phyloP scores from a whole-genome alignment of 2,797 vertebrate genomes.

The Cuculus canorus region DNA sequence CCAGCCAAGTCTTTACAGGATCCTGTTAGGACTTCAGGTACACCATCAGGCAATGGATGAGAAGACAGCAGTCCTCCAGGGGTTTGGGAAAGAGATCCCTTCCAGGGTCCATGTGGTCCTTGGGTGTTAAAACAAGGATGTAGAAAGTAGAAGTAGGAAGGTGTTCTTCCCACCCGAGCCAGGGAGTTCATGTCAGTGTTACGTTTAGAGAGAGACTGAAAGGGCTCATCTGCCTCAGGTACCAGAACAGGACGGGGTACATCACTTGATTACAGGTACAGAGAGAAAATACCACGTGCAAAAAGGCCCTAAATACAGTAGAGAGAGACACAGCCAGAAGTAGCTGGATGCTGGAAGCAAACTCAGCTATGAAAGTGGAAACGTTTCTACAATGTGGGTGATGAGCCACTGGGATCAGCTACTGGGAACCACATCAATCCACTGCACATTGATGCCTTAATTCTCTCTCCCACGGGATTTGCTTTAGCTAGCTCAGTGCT shows the following conservation, averaged over 20 bases:
- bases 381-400: fast-evolving
- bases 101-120: background rate
- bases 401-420: background rate
- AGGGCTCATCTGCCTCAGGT: background rate
- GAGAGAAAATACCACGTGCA: background rate
- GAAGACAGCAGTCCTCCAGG: background rate
- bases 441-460: background rate
- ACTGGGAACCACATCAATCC: too few species aligned
- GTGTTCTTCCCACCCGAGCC: background rate
- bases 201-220: background rate
- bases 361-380: background rate
- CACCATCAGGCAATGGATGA: fast-evolving
- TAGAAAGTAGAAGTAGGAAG: background rate
- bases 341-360: background rate
- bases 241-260: background rate
- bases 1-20: background rate
- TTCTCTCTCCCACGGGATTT: background rate
- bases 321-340: background rate
- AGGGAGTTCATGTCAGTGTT: background rate
- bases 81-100: background rate
- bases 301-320: background rate
- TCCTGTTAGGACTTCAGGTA: background rate
- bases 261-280: background rate
- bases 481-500: background rate
- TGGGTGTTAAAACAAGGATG: background rate